These are phyloP conservation scores for Leucopsar rothschildi DNA, from an alignment of 2,113 vertebrate species.

Conservation along the genomic window DNA sequence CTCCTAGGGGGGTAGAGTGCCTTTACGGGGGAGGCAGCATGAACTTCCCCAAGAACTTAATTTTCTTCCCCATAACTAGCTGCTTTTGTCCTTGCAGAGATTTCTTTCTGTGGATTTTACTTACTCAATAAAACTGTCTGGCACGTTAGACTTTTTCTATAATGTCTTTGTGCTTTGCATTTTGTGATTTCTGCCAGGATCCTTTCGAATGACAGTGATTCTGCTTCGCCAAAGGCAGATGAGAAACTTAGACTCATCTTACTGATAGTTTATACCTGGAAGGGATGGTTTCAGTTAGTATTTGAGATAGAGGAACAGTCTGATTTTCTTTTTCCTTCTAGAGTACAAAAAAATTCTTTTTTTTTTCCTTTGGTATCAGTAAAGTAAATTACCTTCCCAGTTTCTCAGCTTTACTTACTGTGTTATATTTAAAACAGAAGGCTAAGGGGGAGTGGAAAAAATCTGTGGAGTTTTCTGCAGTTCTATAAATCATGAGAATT, in stretches of 20 bases:
- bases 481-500: constrained; percentile 22
- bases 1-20: not conserved
- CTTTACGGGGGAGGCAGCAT: not conserved
- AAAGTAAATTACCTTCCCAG: constrained; percentile 9
- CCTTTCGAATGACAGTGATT: not conserved
- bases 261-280: not conserved
- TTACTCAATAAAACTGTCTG: not conserved
- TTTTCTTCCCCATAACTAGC: not conserved
- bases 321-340: not conserved
- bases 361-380: not conserved
- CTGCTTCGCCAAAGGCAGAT: not conserved
- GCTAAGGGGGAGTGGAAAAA: not conserved
- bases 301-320: not conserved
- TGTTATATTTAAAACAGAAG: constrained; percentile 1
- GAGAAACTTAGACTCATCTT: not conserved
- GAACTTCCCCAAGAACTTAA: not conserved
- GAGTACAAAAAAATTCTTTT: not conserved
- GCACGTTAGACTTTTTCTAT: not conserved
- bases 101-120: not conserved
- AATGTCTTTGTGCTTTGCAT: not conserved
- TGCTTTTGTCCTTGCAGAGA: not conserved
- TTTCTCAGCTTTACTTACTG: not conserved
- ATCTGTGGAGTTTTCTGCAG: not conserved
- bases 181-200: not conserved
- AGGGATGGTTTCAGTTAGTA: not conserved